Evolutionary conservation across 2,888 invertebrate genomes (phyloP), one percentile per base, ranked within the genome.

Genomic region (Asteroscopus sphinx): DNA sequence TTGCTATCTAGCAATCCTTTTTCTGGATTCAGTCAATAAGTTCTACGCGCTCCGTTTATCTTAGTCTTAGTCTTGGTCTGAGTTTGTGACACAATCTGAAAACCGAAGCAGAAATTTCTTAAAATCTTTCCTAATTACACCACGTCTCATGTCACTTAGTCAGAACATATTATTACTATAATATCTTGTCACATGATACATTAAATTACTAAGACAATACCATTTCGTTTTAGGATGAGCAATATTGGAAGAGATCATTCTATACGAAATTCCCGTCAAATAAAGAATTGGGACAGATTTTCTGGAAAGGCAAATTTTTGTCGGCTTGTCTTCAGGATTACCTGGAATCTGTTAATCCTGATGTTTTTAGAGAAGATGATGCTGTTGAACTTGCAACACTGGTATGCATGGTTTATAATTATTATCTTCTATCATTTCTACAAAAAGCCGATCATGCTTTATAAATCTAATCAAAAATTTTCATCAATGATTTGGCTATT

Each of bases 171-270:
- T 32, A 12, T 6, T 32, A n/a, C 9, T 6, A 28, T 28, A 12
- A 32, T 32, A 12, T 32, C n/a, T 32, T 11, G 5, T 5, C n/a
- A n/a, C 11, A 25, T 25, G 4, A 21, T 6, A 21, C 21, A 21
- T 21, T 6, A 21, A 21, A 6, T 21, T 21, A 21, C 6, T 21
- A 21, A 6, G 8, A 8, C 7, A 3, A 36, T 41, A 37, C 17
- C 5, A 37, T 16, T 49, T 42, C 0, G 7, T 93, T 83, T 69
- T 77, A 94, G 88, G 93, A 96, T 67, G 96, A 96, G 76, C 93
- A 95, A 81, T 96, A 96, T 83, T 96, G 96, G 96, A 89, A 95
- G 78, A 91, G 96, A 48, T 91, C 93, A 9, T 93, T 92, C 47
- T 82, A 82, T 39, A 82, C 79, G 0, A 90, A 89, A 67, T 94